A percentile compares a stretch with the other conserved stretches of the same genome.
phyloP scores from a whole-genome alignment of 2,113 vertebrate species.

The Arenaria interpres region DNA sequence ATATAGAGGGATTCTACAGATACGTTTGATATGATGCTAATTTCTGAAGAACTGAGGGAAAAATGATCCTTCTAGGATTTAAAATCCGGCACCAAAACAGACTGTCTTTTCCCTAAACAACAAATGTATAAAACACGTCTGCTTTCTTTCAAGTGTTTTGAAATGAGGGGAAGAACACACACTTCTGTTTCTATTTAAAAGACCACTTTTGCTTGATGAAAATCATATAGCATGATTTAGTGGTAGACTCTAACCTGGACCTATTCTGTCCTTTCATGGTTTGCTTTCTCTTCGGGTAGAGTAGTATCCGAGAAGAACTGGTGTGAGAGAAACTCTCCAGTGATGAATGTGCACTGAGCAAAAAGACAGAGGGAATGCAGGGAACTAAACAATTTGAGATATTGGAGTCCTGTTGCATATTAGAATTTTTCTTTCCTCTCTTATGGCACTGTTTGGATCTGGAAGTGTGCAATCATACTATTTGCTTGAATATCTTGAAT shows the following conservation, averaged over 20 bases:
- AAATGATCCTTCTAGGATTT: not conserved
- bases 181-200: not conserved
- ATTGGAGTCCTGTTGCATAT: not conserved
- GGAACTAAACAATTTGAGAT: not conserved
- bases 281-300: not conserved
- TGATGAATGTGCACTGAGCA: not conserved
- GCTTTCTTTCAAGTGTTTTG: not conserved
- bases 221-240: not conserved
- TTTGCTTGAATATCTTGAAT: not conserved
- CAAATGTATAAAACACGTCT: not conserved
- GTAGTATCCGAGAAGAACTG: not conserved
- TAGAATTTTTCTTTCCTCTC: not conserved
- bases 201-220: not conserved
- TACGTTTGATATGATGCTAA: not conserved
- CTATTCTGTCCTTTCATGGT: not conserved
- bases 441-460: not conserved
- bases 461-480: not conserved
- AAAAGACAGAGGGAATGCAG: not conserved
- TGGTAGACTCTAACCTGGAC: not conserved
- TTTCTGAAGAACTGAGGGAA: not conserved
- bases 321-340: not conserved
- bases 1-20: not conserved
- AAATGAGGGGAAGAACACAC: not conserved
- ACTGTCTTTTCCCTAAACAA: not conserved
- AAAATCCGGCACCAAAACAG: not conserved